phyloP scores from a whole-genome alignment of 2,113 vertebrate species.

The Nyctereutes procyonoides region DNA sequence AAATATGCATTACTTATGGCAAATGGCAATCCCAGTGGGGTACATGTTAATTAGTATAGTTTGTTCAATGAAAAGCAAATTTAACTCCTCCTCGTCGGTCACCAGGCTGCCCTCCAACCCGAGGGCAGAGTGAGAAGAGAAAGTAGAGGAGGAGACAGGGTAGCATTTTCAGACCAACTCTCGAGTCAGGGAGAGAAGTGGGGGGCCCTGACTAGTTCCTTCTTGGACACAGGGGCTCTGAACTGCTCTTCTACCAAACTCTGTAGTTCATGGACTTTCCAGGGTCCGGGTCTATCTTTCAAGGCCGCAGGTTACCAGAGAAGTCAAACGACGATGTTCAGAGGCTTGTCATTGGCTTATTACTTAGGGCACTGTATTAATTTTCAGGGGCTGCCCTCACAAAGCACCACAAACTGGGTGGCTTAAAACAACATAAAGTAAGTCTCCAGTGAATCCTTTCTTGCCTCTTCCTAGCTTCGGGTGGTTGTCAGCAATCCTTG shows the following conservation, averaged over 20 bases:
- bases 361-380: neutral
- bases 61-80: slow-evolving; percentile 86
- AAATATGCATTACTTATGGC: slow-evolving; percentile 83
- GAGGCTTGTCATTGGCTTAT: neutral
- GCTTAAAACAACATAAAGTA: neutral
- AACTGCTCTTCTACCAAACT: neutral
- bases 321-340: neutral
- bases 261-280: neutral
- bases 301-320: neutral
- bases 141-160: slow-evolving; percentile 41
- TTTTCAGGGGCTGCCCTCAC: neutral
- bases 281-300: neutral
- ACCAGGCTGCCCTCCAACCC: slow-evolving; percentile 72
- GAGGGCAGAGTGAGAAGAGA: slow-evolving; percentile 44
- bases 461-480: neutral
- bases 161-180: slow-evolving; percentile 51
- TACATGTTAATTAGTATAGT: slow-evolving; percentile 86
- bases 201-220: neutral
- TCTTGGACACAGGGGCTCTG: neutral
- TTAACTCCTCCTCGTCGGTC: slow-evolving; percentile 82
- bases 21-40: slow-evolving; percentile 81
- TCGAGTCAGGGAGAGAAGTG: neutral
- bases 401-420: neutral
- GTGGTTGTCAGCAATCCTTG: neutral
- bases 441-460: neutral